These are phyloP conservation scores for Orbicella faveolata DNA, from an alignment of 64 coral and sea anemone genomes.

Conservation along the genomic window DNA sequence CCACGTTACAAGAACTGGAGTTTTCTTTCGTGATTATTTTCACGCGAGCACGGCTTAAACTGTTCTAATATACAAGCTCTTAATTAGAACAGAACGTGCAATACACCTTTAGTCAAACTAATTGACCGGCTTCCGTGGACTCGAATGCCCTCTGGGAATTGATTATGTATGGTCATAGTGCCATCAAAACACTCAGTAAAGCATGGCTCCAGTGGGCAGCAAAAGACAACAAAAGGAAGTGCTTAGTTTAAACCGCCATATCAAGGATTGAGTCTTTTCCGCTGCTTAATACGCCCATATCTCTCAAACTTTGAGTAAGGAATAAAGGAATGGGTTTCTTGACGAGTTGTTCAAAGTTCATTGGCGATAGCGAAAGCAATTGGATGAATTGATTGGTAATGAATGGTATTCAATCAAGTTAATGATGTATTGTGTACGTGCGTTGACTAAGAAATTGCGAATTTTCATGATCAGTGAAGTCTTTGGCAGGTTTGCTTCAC, in stretches of 20 bases:
- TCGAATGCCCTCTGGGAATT: background rate
- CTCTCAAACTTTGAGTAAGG: background rate
- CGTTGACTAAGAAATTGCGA: background rate
- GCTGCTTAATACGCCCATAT: no score
- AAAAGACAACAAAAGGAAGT: background rate
- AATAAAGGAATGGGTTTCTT: background rate
- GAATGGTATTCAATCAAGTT: background rate
- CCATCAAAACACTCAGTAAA: background rate
- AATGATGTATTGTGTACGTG: background rate
- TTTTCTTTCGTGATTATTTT: background rate
- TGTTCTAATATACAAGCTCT: constrained; percentile 1
- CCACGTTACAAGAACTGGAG: background rate
- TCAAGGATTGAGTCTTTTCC: background rate
- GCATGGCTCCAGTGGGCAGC: background rate
- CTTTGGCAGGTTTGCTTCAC: no score
- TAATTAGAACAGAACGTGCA: background rate
- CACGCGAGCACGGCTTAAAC: background rate
- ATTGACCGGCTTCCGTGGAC: background rate
- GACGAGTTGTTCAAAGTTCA: background rate
- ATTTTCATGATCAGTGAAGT: no score
- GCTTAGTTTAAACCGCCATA: background rate
- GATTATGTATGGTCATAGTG: background rate
- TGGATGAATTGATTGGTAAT: background rate
- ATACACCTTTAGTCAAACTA: constrained; percentile 4
- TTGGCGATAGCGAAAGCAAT: background rate